Conservation (phyloP, 2,888 invertebrate species). For the Cantharis flavilabris region DNA sequence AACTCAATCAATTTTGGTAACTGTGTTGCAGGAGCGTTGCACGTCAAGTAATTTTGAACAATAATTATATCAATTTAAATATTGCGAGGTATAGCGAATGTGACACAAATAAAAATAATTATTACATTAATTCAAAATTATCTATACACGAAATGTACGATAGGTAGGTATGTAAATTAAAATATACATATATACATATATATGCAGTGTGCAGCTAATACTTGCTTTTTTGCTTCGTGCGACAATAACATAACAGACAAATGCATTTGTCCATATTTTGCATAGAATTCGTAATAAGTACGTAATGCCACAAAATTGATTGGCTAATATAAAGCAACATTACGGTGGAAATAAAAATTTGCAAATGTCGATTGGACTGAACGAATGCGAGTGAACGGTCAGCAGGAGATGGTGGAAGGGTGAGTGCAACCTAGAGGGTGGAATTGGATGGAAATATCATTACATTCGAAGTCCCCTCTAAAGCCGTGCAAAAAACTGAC, state of each 20-base stretch:
- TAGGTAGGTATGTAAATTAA: not conserved
- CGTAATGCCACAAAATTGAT: slow-evolving; percentile 43
- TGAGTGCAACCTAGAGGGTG: slow-evolving; percentile 39
- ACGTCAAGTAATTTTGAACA: not conserved
- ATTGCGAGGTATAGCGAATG: not conserved
- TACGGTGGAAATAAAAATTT: slow-evolving; percentile 37
- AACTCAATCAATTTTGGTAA: not conserved
- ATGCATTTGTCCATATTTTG: slow-evolving; percentile 32
- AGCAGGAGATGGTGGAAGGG: slow-evolving; percentile 29
- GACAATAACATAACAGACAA: slow-evolving; percentile 18
- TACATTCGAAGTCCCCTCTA: slow-evolving; percentile 54
- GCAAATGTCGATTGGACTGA: slow-evolving; percentile 45
- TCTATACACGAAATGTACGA: not conserved
- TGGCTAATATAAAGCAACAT: slow-evolving; percentile 45
- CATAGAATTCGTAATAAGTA: slow-evolving; percentile 37
- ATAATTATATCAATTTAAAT: not conserved
- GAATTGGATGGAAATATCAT: slow-evolving; percentile 58
- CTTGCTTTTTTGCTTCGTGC: slow-evolving; percentile 14
- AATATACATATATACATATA: not conserved
- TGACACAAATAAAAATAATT: not conserved
- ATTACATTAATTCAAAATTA: not conserved
- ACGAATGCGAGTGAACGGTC: slow-evolving; percentile 42
- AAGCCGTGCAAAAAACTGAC: slow-evolving; percentile 54
- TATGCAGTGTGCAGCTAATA: not conserved
- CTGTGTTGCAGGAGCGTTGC: not conserved